Base-by-base conservation (phyloP, 2,888 invertebrate genomes). In the Ceratothoa steindachneri region DNA sequence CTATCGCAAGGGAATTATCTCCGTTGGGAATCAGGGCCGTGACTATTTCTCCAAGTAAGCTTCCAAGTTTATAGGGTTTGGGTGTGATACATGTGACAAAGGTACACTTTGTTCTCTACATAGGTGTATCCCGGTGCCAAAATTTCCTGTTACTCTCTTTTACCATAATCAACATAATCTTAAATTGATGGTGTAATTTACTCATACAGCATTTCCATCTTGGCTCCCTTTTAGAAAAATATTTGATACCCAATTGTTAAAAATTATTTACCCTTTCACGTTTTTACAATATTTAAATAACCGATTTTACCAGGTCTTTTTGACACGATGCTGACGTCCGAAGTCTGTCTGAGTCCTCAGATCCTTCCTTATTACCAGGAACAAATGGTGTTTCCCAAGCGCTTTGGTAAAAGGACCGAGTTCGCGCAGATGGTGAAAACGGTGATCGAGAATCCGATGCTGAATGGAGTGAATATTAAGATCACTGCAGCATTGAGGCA, bases 381-480 rank as follows among this genome's bases (percentile, higher is more conserved):
- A 77, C 90, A 91, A 77, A 89, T 93, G 0, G 94, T 95, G 0
- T 93, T 92, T 83, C 97, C 97, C 0, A 88, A 89, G 68, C 87
- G 96, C 53, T 86, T 97, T 0, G 97, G 96, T 0, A 87, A 90
- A 81, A 95, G 96, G 0, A 89, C 89, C 3, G 97, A 97, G 85
- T 97, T 88, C 84, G 96, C 95, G 0, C 90, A 90, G 69, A 84
- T 96, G 53, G 96, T 93, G 9, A 90, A 93, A 82, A 87, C 89
- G 77, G 90, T 97, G 74, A 89, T 95, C 64, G 90, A 91, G 83
- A 97, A 97, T 84, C 93, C 93, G 0, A 88, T 95, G 88, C 82
- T 97, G 71, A 97, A 97, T 84, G 97, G 95, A 22, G 95, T 94
- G 85, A 90, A 91, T 0, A 93, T 97, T 82, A 86, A 96, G 81